Base-by-base conservation (phyloP, 2,888 invertebrate genomes). In the Ceraclea dissimilis region DNA sequence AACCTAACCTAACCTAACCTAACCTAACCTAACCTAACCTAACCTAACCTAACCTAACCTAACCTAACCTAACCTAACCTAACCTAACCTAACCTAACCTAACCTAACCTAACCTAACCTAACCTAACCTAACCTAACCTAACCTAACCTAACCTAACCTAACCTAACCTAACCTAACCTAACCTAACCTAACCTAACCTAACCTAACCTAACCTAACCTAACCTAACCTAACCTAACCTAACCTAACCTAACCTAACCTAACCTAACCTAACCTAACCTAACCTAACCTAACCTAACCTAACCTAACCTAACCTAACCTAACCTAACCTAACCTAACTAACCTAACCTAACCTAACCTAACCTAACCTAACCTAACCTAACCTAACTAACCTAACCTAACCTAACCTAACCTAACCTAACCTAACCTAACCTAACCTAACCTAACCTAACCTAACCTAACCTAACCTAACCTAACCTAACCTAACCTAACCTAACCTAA, bases 1-100 rank as follows among this genome's bases (percentile, higher is more conserved):
- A 60, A 57, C 62, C 62, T 56, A 60, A 54, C 60, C 60, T 55
- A 54, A 60, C 60, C 62, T 56, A 54, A 62, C 62, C 58, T 58
- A 60, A n/a, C n/a, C 62, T 62, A 61, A 62, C 62, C 62, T 61
- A 62, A 62, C 62, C 63, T 63, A 63, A 63, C 63, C 63, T 62
- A 63, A 63, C 63, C 63, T 61, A 63, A 63, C 63, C 63, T 59
- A 63, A 62, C 60, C 62, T 54, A 61, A 63, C 61, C 63, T 59
- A 61, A 62, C 63, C 63, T 54, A 61, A 63, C 63, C 63, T 59
- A 62, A 63, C 63, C 62, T 54, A 60, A 62, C 60, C 64, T 61
- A 62, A 62, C 61, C 64, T 63, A 61, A 62, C 63, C 62, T 61
- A 63, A 63, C 60, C 62, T 61, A 52, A 52, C 52, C 52, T 26